Base-by-base conservation (phyloP, 2,888 invertebrate species). In the Sialis fuliginosa region DNA sequence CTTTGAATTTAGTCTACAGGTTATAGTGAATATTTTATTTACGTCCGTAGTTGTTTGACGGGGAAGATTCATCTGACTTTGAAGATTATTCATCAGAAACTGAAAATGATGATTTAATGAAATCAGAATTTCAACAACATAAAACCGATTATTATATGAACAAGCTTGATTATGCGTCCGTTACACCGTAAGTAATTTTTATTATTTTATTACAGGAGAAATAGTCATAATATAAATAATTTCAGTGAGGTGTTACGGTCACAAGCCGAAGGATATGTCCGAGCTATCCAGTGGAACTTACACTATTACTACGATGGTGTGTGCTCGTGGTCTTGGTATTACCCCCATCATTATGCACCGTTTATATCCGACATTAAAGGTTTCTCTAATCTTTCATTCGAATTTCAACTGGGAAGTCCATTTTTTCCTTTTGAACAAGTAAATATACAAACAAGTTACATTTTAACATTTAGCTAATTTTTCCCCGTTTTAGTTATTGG, bases 281-380 rank as follows among this genome's bases (percentile, higher is more conserved):
- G 82, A 39, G 96, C 93, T 0, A 79, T 98, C 44, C 96, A 97
- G 57, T 98, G 97, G 97, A 91, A 92, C 60, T 69, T 97, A 12
- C 76, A 84, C 60, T 98, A 98, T 64, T 98, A 98, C 64, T 97
- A 93, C 66, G 81, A 89, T 57, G 97, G 97, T 6, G 90, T 93
- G 41, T 85, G 86, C 45, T 95, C 93, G 0, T 98, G 98, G 98
- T 87, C 90, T 33, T 98, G 97, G 97, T 96, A 75, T 66, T 98
- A 95, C 65, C 93, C 95, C 0, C 88, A 90, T 60, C 96, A 98
- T 65, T 98, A 97, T 65, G 88, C 96, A 0, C 97, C 97, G 0
- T 96, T 84, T 61, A 85, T 95, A 54, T 95, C 95, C 4, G 97
- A 97, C 62, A 77, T 97, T 34, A 80, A 77, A 55, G 79, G 82